These are phyloP conservation scores for Cerceris rybyensis DNA, from an alignment of 2,888 invertebrate genomes.

Conservation along the genomic window DNA sequence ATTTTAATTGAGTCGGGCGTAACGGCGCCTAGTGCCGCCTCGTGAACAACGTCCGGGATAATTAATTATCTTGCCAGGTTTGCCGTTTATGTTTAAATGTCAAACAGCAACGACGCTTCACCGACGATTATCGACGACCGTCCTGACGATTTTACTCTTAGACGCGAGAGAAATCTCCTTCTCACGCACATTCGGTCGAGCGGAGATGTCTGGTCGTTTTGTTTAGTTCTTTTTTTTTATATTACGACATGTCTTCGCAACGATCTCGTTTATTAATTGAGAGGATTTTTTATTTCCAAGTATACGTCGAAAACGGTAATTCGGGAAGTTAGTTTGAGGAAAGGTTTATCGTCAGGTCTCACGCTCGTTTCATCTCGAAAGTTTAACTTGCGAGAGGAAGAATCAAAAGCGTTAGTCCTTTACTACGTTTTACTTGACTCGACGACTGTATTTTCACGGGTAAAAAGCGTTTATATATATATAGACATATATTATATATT, in stretches of 20 bases:
- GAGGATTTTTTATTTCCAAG: no score
- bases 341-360: slow-evolving; percentile 15
- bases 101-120: slow-evolving; percentile 45
- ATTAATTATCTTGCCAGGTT: slow-evolving; percentile 72
- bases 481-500: slow-evolving; percentile 20
- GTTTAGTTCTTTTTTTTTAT: no score
- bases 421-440: slow-evolving; percentile 20
- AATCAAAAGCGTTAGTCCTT: slow-evolving; percentile 27
- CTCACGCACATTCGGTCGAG: no score
- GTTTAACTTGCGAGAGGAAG: neutral
- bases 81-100: slow-evolving; percentile 52
- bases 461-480: slow-evolving; percentile 34
- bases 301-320: no score
- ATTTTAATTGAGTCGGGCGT: slow-evolving; percentile 33
- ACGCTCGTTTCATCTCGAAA: neutral
- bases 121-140: neutral
- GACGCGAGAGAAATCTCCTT: slow-evolving; percentile 14
- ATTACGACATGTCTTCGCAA: neutral
- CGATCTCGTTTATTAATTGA: neutral
- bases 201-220: no score
- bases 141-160: slow-evolving; percentile 7
- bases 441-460: slow-evolving; percentile 43
- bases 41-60: neutral
- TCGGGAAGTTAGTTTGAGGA: neutral
- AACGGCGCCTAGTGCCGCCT: neutral